phyloP scores from a whole-genome alignment of 1,140 invertebrate genomes.

The Temnothorax longispinosus region DNA sequence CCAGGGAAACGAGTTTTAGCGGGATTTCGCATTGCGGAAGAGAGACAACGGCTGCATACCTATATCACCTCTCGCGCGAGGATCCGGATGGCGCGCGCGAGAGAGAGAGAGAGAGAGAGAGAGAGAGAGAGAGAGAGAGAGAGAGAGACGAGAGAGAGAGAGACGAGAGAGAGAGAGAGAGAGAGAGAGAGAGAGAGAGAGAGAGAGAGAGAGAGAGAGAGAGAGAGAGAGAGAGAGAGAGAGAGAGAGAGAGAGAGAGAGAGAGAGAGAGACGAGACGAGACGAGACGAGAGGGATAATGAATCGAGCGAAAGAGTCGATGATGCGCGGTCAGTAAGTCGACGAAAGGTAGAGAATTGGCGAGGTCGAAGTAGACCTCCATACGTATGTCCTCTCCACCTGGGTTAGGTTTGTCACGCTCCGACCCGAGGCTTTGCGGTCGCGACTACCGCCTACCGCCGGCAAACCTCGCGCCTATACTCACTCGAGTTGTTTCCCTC shows the following conservation, averaged over 20 bases:
- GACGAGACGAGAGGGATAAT: not conserved
- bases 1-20: conserved; percentile 44
- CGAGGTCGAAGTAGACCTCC: conserved; percentile 44
- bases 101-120: not conserved
- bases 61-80: not conserved
- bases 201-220: too few species aligned
- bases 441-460: conserved; percentile 66
- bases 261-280: too few species aligned
- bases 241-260: too few species aligned
- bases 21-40: conserved; percentile 61
- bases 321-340: conserved; percentile 1
- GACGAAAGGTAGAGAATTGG: not conserved
- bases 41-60: conserved; percentile 58
- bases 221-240: not conserved
- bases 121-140: not conserved
- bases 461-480: conserved; percentile 53
- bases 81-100: too few species aligned
- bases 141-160: too few species aligned
- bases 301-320: conserved; percentile 47
- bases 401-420: conserved; percentile 71
- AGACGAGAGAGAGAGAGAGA: too few species aligned
- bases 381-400: conserved; percentile 63
- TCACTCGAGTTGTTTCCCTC: not conserved
- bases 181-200: too few species aligned
- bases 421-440: conserved; percentile 63